These are phyloP conservation scores for Brachyhypopomus occidentalis DNA, from an alignment of 2,113 vertebrate genomes.

Conservation along the genomic window DNA sequence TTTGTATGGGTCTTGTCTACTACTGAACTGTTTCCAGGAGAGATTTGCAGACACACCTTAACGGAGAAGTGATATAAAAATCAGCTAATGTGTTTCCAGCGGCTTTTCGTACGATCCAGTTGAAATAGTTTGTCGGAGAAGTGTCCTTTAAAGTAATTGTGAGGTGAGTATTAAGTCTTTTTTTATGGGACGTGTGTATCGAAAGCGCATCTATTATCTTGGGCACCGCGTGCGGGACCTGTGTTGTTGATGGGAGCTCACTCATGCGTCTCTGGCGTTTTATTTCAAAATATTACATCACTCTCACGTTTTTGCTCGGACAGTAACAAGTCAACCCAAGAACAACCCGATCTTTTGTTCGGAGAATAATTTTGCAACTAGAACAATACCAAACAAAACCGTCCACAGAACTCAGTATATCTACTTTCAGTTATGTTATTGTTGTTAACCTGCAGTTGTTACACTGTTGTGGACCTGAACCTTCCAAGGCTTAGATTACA, in stretches of 20 bases:
- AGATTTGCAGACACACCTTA: conserved; percentile 67
- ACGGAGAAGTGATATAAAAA: conserved; percentile 57
- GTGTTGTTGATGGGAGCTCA: neutral
- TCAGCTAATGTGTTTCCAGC: conserved; percentile 53
- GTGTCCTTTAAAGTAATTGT: conserved; percentile 63
- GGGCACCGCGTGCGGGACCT: neutral
- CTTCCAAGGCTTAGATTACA: neutral
- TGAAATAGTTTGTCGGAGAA: conserved; percentile 60
- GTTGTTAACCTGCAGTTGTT: neutral
- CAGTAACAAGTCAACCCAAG: neutral
- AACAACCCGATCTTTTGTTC: conserved; percentile 5
- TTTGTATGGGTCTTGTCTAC: conserved; percentile 68
- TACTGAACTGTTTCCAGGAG: conserved; percentile 60
- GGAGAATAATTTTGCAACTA: neutral
- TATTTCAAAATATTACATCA: neutral
- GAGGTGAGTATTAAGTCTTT: conserved; percentile 63
- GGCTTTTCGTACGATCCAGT: conserved; percentile 61
- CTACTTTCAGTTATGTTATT: neutral
- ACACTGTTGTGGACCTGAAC: neutral
- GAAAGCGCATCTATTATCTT: neutral
- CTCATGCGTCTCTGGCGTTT: neutral
- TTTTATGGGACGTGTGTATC: neutral
- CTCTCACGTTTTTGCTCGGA: neutral
- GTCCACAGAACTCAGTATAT: neutral
- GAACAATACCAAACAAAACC: neutral